Percentiles rank a stretch among this genome's conserved stretches.
These are phyloP conservation scores for Drosophila arawakana DNA, from an alignment of 1,140 invertebrate species.

Conservation along the genomic window DNA sequence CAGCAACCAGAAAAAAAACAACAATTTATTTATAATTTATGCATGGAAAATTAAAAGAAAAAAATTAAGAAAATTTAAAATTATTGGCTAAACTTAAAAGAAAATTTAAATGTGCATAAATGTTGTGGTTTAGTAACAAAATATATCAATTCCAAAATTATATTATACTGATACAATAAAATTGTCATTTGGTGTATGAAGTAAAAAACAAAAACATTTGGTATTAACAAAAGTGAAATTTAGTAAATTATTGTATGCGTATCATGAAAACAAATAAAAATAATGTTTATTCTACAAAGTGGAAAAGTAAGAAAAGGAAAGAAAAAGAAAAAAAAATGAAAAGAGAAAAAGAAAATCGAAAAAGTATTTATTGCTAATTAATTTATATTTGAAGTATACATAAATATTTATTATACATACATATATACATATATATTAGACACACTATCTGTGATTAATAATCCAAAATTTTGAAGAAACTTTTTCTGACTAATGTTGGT, in stretches of 20 bases:
- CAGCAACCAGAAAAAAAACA: conserved; percentile 40
- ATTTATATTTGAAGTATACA: conserved; percentile 84
- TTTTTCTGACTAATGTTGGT: conserved; percentile 83
- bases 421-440: conserved; percentile 83
- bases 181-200: conserved; percentile 50
- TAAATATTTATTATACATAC: conserved; percentile 83
- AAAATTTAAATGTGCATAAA: conserved; percentile 74
- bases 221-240: conserved; percentile 21
- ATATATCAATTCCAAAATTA: conserved; percentile 58
- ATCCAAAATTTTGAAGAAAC: conserved; percentile 85
- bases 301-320: conserved; percentile 22
- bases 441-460: conserved; percentile 85
- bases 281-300: conserved; percentile 64
- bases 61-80: conserved; percentile 18
- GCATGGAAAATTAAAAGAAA: conserved; percentile 23
- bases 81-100: conserved; percentile 71
- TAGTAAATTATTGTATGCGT: conserved; percentile 51
- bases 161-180: conserved; percentile 30
- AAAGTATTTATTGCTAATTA: conserved; percentile 82
- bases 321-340: conserved; percentile 30
- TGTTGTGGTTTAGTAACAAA: conserved; percentile 77
- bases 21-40: conserved; percentile 44
- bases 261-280: conserved; percentile 32
- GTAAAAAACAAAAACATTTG: conserved; percentile 19
- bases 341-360: conserved; percentile 56